Base-by-base conservation (phyloP, 2,797 vertebrate species). In the Fundulus diaphanus region DNA sequence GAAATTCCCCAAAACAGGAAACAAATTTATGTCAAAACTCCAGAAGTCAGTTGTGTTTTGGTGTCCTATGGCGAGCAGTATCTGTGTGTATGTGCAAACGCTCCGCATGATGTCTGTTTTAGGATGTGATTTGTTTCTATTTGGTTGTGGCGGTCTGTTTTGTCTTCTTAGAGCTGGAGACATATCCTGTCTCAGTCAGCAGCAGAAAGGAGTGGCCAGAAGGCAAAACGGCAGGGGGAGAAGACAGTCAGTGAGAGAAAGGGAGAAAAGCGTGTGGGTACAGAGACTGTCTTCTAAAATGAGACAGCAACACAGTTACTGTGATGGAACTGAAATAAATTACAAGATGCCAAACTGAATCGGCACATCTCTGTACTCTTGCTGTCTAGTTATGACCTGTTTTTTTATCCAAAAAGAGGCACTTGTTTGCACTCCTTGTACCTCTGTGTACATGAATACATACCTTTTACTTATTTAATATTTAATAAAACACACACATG, bases 171-270 rank as follows among this genome's bases (percentile, higher is more conserved):
- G 79, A 31, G 76, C 79, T 91, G 87, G 87, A 88, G 80, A 77
- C 79, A 78, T 84, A 89, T 93, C 90, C 81, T 83, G 85, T 92
- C 89, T 87, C 92, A 87, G 89, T 91, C 86, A 90, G 90, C 90
- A 90, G 86, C 84, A 90, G 68, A 85, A 88, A 92, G 90, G 87
- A 90, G 86, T 88, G 87, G 77, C 90, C 90, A 93, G 91, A 91
- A 93, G 91, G 88, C 84, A 89, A 82, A 93, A 91, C 89, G 87
- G 86, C 90, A 89, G 92, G 92, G 86, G 83, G 70, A 92, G 78
- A 88, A 77, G 82, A 82, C 78, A 84, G 74, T 80, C 68, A 59
- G 69, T 82, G 78, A 82, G 83, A 82, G 54, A 74, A 81, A 74
- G 80, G 82, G 84, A 82, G 57, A 77, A n/a, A n/a, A 80, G 74